These are phyloP conservation scores for Amphimallon solstitiale DNA, from an alignment of 2,888 invertebrate species.

Conservation along the genomic window DNA sequence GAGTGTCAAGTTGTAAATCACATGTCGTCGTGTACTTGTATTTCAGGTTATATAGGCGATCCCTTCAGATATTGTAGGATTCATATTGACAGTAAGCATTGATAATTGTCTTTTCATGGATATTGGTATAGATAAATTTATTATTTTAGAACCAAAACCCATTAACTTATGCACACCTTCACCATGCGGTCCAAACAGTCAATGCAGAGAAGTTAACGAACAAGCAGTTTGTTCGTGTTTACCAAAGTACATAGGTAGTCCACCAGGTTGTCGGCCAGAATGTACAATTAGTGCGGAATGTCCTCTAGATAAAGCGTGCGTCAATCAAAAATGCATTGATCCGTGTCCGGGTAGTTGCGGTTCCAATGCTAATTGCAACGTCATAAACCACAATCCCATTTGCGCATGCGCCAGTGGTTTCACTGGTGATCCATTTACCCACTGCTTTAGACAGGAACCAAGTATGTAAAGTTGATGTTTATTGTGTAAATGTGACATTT, in stretches of 20 bases:
- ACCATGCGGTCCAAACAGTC: constrained; percentile 82
- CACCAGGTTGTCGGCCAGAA: constrained; percentile 70
- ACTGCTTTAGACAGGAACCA: constrained; percentile 68
- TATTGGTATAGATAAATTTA: constrained; percentile 21
- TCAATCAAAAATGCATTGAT: constrained; percentile 59
- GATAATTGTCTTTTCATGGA: constrained; percentile 66
- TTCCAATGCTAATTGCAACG: constrained; percentile 64
- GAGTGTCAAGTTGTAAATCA: constrained; percentile 78
- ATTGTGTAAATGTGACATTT: not conserved
- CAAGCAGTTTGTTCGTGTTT: constrained; percentile 70
- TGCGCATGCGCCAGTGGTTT: constrained; percentile 67
- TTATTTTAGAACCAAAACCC: constrained; percentile 47
- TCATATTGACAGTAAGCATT: constrained; percentile 52
- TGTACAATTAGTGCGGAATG: constrained; percentile 69
- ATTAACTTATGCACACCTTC: constrained; percentile 74
- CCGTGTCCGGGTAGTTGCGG: constrained; percentile 69
- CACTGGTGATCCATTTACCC: constrained; percentile 80
- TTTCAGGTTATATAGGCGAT: constrained; percentile 79
- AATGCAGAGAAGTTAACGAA: constrained; percentile 73
- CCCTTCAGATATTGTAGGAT: constrained; percentile 74
- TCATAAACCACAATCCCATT: constrained; percentile 76
- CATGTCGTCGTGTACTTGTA: constrained; percentile 75
- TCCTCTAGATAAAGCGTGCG: constrained; percentile 61
- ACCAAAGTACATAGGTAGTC: constrained; percentile 69
- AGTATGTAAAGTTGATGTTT: constrained; percentile 12